Base-by-base conservation (phyloP, 1,140 invertebrate genomes). In the Dufourea novaeangliae region DNA sequence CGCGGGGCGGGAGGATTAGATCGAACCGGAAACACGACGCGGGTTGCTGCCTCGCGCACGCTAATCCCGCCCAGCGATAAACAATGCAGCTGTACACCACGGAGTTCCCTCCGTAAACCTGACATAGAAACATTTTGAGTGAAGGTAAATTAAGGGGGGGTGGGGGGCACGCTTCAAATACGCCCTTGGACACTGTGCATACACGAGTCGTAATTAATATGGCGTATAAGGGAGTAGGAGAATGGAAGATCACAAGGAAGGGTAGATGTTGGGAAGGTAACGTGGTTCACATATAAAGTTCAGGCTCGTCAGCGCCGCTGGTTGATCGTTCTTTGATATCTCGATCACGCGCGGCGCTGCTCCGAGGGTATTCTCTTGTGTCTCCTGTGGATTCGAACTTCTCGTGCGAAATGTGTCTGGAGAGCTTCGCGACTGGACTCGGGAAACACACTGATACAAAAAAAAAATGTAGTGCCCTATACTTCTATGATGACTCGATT, bases 201-300 rank as follows among this genome's bases (percentile, higher is more conserved):
- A 85, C 83, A 75, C 79, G 68, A 66, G 66, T 64, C 78, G 70
- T 80, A 75, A 85, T 85, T 84, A 85, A 84, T 81, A 81, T 63
- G 70, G 69, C 78, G n/a, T 68, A 50, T 39, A 14, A 46, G 32
- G 25, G 25, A 11, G 2, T 11, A 4, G 52, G 50, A 29, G 44
- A 46, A 32, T 3, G 54, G 64, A 68, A 75, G 57, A 68, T 74
- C 41, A 59, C 64, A 29, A 29, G n/a, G 6, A 10, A 39, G 64
- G 37, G 10, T 14, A 63, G 76, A 66, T n/a, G n/a, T n/a, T n/a
- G 72, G 75, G 76, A 77, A 71, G 56, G 75, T 34, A 44, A 79
- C 67, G 44, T 69, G 69, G 69, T 39, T 39, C 14, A 5, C 41
- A 20, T 14, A 46, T 5, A 46, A n/a, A n/a, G 62, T 69, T 79